These are phyloP conservation scores for Sinohyriopsis cumingii DNA, from an alignment of 2,888 invertebrate species.

Conservation along the genomic window DNA sequence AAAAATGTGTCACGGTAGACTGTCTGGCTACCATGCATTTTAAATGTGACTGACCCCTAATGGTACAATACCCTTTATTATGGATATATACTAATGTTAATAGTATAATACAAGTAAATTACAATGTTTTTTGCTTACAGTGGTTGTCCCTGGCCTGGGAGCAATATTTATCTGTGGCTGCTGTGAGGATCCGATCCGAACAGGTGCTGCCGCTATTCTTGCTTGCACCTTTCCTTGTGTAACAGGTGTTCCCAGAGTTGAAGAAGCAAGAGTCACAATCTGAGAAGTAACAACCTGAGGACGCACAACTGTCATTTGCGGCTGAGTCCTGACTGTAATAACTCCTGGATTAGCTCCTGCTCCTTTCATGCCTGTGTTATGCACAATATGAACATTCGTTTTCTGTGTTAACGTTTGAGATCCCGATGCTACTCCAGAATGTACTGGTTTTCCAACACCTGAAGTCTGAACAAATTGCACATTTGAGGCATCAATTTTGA, in stretches of 20 bases:
- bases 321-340: conserved; percentile 57
- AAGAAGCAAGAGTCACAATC: conserved; percentile 36
- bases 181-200: conserved; percentile 24
- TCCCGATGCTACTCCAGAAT: conserved; percentile 23
- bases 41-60: too few relatives aligned
- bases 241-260: conserved; percentile 36
- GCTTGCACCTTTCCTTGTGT: conserved; percentile 41
- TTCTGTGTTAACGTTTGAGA: conserved; percentile 36
- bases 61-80: too few relatives aligned
- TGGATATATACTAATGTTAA: too few relatives aligned
- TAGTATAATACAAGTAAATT: too few relatives aligned
- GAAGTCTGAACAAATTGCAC: conserved; percentile 1
- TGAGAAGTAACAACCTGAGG: conserved; percentile 54
- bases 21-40: too few relatives aligned
- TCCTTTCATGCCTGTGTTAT: conserved; percentile 39
- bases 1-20: too few relatives aligned
- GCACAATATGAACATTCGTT: conserved; percentile 53
- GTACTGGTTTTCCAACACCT: conserved; percentile 23
- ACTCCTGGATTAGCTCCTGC: conserved; percentile 50
- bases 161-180: conserved; percentile 61
- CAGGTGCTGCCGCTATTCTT: conserved; percentile 35
- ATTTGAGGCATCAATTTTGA: conserved; percentile 1
- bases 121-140: conserved; percentile 28
- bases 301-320: conserved; percentile 53
- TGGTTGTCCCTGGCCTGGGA: conserved; percentile 55